Evolutionary conservation across 2,888 invertebrate species (phyloP), one percentile per base, ranked within the genome.

Genomic region (Anthrax anthrax): DNA sequence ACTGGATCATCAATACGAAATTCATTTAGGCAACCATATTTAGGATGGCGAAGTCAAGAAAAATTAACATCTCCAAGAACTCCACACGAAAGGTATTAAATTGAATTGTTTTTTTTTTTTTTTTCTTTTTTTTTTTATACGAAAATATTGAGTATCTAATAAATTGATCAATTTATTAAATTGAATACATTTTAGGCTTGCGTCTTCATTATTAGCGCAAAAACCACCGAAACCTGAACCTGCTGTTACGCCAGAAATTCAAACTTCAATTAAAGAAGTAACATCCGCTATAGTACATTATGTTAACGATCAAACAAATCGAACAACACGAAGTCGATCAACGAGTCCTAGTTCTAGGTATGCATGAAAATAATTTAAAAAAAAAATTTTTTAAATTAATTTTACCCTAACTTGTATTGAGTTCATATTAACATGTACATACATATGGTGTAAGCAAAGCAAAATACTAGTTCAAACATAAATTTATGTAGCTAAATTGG

Each of bases 231-330:
- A 57, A 59, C 49, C 54, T 71, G 73, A 54, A 39, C 52, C 50
- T 29, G 58, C 62, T 5, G 66, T 65, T 32, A 72, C 70, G 53
- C 73, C 73, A 50, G 82, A 82, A 64, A 86, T 87, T 51, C 84
- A 84, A 63, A 79, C 85, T 52, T 88, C 87, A 48, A 90, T 90
- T 64, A 89, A 89, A 68, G 89, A 89, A 70, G 90, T 90, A 54
- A 90, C 90, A 52, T 89, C 89, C 56, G 90, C 90, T 42, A 90
- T 91, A 58, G 90, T 89, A 46, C 89, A 90, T 67, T 90, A 89
- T 74, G 89, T 90, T 51, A 81, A 81, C 52, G 81, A 80, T 78
- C 57, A 78, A 75, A 62, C 80, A 76, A 48, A 73, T 70, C 45
- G 78, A 74, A 55, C 58, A 44, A 54, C 74, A 69, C 63, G 65